Evolutionary conservation across 2,888 invertebrate genomes (phyloP).

Genomic region (Aphrophora alni): DNA sequence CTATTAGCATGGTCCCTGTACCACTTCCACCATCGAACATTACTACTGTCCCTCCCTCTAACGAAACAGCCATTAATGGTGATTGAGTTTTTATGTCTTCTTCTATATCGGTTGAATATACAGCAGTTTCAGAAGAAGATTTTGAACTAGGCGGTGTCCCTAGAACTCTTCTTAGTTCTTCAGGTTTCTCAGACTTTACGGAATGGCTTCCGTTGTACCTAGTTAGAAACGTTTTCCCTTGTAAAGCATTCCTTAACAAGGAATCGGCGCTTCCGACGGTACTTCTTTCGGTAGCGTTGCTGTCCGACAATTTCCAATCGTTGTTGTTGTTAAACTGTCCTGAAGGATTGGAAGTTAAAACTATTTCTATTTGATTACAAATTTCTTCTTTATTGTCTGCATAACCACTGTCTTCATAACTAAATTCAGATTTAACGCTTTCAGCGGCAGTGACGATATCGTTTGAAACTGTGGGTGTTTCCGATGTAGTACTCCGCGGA

Average conservation of each 20-base stretch:
- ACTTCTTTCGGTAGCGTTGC: slow-evolving; percentile 54
- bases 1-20: slow-evolving; percentile 56
- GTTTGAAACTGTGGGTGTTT: slow-evolving; percentile 61
- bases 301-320: slow-evolving; percentile 52
- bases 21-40: slow-evolving; percentile 38
- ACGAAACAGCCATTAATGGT: slow-evolving; percentile 39
- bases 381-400: slow-evolving; percentile 68
- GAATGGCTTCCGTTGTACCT: slow-evolving; percentile 46
- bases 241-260: slow-evolving; percentile 79
- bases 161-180: slow-evolving; percentile 48
- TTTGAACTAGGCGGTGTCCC: slow-evolving; percentile 20
- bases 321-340: slow-evolving; percentile 68
- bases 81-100: slow-evolving; percentile 36
- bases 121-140: slow-evolving; percentile 19
- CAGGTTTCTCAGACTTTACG: slow-evolving; percentile 45
- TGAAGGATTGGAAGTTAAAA: slow-evolving; percentile 56
- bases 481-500: slow-evolving; percentile 61
- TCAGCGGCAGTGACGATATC: slow-evolving; percentile 55
- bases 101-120: slow-evolving; percentile 32
- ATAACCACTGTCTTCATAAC: slow-evolving; percentile 79
- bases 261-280: slow-evolving; percentile 72
- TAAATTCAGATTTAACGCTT: slow-evolving; percentile 62
- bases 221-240: slow-evolving; percentile 67
- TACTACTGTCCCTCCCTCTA: slow-evolving; percentile 36
- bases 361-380: slow-evolving; percentile 54